Evolutionary conservation across 2,797 vertebrate species (phyloP), one percentile per base, ranked within the genome.

Genomic region (Masticophis lateralis): DNA sequence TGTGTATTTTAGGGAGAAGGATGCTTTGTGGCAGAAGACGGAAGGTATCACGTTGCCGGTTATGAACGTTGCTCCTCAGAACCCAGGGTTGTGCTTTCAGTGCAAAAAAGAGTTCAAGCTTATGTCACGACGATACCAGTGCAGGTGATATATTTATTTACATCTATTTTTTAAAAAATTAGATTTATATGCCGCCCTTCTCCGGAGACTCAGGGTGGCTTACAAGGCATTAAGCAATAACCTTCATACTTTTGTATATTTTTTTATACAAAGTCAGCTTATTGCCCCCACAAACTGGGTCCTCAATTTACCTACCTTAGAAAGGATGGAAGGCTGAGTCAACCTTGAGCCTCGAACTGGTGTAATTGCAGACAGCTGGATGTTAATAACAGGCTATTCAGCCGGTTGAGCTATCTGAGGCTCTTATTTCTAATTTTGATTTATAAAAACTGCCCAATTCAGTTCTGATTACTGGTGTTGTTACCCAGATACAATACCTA

Each of bases 21-120:
- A 98, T 94, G 94, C 60, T 28, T 94, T 98, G 88, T 98, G 98
- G 98, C 97, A 98, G 95, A 97, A 97, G 94, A 96, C 96, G 0
- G 97, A 98, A 93, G 97, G 96, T 88, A 97, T 97, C 1, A 91
- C 96, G 2, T 92, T 92, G 0, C 0, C 92, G 1, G 9, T 27
- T 16, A 88, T 95, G 32, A 59, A 91, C 2, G 27, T 92, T 0
- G 83, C 10, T 0, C 88, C 96, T 0, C 2, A 57, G 0, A 86
- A 69, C 1, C 37, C 94, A 14, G 96, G 95, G 7, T 47, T 96
- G n/a, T 98, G 98, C 0, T 1, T 74, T 37, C 56, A 91, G 93
- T 98, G 98, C 83, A 93, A 3, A 94, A 98, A 98, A 94, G 94
- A 97, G 94, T 98, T 98, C 74, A 94, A 94, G 32, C 96, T 97